Evolutionary conservation across 2,888 invertebrate species (phyloP).

Genomic region (Acronicta aceris): DNA sequence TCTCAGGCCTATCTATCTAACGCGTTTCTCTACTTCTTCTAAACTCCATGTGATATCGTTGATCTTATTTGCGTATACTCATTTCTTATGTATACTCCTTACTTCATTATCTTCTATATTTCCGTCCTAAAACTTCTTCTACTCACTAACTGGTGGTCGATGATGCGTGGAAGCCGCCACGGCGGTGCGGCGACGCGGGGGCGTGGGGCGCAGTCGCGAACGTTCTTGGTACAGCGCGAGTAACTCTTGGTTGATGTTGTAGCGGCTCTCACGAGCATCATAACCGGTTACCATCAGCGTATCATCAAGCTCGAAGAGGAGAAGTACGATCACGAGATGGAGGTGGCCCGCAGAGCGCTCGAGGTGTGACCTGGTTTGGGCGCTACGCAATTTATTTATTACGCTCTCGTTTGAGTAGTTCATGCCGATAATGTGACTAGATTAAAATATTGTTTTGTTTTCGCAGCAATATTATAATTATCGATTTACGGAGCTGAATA

Average conservation of each 20-base stretch:
- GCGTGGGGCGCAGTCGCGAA: conserved; percentile 48
- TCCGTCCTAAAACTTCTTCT: conserved; percentile 72
- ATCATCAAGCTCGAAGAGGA: conserved; percentile 95
- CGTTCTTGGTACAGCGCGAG: conserved; percentile 59
- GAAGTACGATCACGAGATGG: conserved; percentile 99
- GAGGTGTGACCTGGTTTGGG: conserved; percentile 94
- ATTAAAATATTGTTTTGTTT: conserved; percentile 81
- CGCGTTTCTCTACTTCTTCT: conserved; percentile 77
- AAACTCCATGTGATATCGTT: conserved; percentile 80
- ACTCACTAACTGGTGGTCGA: conserved; percentile 78
- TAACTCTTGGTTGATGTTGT: conserved; percentile 86
- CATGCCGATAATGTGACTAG: conserved; percentile 87
- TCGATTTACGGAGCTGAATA: conserved; percentile 79
- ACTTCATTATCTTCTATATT: conserved; percentile 72
- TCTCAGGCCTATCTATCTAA: conserved; percentile 78
- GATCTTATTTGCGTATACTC: conserved; percentile 70
- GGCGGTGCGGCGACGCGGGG: conserved; percentile 53
- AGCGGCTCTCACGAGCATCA: conserved; percentile 92
- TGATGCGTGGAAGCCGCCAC: conserved; percentile 58
- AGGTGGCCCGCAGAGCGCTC: conserved; percentile 98
- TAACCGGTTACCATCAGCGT: conserved; percentile 95
- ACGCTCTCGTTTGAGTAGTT: conserved; percentile 86
- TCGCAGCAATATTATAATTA: conserved; percentile 82
- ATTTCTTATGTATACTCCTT: conserved; percentile 68
- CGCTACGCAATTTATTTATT: conserved; percentile 71